Conservation (phyloP, 1,140 invertebrate species). For the Hypsibius dujardini region DNA sequence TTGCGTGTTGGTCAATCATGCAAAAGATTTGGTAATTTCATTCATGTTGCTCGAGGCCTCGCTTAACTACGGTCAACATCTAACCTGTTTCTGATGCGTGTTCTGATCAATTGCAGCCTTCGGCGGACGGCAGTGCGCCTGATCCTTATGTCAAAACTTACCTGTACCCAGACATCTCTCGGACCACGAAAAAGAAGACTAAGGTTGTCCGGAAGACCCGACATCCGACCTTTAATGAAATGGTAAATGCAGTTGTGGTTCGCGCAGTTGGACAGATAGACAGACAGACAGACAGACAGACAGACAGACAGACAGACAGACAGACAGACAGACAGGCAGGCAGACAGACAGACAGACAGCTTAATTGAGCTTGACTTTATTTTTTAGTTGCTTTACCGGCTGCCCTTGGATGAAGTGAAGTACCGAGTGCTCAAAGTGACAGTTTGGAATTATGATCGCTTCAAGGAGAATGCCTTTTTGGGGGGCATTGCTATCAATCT, state of each 20-base stretch:
- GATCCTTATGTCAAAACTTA: slow-evolving; percentile 87
- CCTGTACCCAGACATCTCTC: slow-evolving; percentile 53
- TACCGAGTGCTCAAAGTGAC: slow-evolving; percentile 63
- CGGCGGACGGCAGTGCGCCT: slow-evolving; percentile 35
- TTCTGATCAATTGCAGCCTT: background rate
- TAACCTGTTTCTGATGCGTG: too few species aligned
- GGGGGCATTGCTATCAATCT: slow-evolving; percentile 62
- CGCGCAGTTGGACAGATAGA: background rate
- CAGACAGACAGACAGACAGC: too few species aligned
- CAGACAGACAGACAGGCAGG: too few species aligned
- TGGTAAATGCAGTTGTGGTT: slow-evolving; percentile 45
- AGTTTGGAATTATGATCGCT: slow-evolving; percentile 77
- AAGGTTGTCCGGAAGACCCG: slow-evolving; percentile 74
- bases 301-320: too few species aligned
- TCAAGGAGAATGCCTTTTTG: slow-evolving; percentile 87
- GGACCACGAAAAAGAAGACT: slow-evolving; percentile 83
- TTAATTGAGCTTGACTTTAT: slow-evolving; percentile 19
- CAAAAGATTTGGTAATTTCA: slow-evolving; percentile 49
- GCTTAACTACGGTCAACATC: too few species aligned
- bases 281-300: too few species aligned
- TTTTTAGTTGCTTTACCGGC: slow-evolving; percentile 62
- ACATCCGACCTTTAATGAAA: slow-evolving; percentile 94
- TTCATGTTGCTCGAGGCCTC: background rate
- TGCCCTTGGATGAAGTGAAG: slow-evolving; percentile 60
- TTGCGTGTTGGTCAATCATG: slow-evolving; percentile 70